Evolutionary conservation across 2,888 invertebrate species (phyloP), one percentile per base, ranked within the genome.

Genomic region (Acrobasis repandana): DNA sequence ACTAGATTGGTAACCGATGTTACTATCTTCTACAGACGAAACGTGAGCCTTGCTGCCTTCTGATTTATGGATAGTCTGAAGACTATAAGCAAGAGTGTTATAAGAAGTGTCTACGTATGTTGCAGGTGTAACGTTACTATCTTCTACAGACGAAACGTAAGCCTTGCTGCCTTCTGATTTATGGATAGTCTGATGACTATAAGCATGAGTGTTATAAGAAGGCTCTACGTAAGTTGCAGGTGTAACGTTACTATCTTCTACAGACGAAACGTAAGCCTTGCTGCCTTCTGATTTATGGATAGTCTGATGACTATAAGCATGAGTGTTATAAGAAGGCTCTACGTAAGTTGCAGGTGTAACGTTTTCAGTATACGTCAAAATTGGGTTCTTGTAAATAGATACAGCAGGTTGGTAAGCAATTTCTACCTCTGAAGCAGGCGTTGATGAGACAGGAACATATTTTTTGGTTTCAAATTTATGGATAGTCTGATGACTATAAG

Each of bases 301-400:
- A 0, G 84, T 87, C 69, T 88, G 86, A 20, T 88, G 87, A 61
- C 80, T 86, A 61, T 75, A 80, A 8, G 79, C 71, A 61, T 86
- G 85, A 14, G 88, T 79, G 56, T 76, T 72, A 61, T 82, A 83
- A 2, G 81, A 73, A 59, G 83, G 77, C 43, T 78, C 65, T 0
- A 75, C 72, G 18, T 79, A 80, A 49, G 83, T 74, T 1, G 82
- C 70, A n/a, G 90, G 87, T 18, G 85, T 81, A n/a, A 77, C 75
- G 58, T 84, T 80, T 70, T 86, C 79, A 4, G 79, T 80, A 62
- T 86, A 90, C 67, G 86, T 77, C 9, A 87, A 62, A 15, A 90
- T 76, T 3, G 90, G 91, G 65, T 91, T 91, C 70, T 89, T 79
- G 63, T 91, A 89, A 15, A 83, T 64, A 15, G 89, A 80, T 2